phyloP scores from a whole-genome alignment of 2,888 invertebrate genomes.

The Acanthopleura granulata region DNA sequence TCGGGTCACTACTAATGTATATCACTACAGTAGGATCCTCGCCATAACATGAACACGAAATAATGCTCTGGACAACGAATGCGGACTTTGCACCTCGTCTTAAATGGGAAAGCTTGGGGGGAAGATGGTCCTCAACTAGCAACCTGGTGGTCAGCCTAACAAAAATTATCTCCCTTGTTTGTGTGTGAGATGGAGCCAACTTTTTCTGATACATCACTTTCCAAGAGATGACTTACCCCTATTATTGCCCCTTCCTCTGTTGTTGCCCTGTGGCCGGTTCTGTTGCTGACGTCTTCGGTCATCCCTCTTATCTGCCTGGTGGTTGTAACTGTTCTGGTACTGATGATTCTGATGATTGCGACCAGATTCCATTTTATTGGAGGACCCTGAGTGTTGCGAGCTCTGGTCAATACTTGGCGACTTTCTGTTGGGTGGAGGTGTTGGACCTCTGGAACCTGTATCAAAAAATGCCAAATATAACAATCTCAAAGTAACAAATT shows the following conservation, averaged over 20 bases:
- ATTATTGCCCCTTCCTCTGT: slow-evolving; percentile 47
- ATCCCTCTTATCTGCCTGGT: slow-evolving; percentile 7
- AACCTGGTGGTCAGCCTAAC: no score
- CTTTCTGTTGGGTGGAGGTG: slow-evolving; percentile 61
- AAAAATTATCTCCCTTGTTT: no score
- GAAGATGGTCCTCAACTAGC: no score
- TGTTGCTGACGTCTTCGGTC: slow-evolving; percentile 9
- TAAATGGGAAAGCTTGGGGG: no score
- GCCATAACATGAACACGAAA: no score
- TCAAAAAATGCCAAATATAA: neutral
- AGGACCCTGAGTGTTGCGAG: slow-evolving; percentile 65
- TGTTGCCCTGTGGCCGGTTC: neutral
- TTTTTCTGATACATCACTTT: neutral
- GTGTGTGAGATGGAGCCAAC: no score
- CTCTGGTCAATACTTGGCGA: slow-evolving; percentile 82
- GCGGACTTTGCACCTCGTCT: no score
- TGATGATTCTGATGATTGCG: slow-evolving; percentile 11
- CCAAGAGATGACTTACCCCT: slow-evolving; percentile 26
- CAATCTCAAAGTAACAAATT: no score
- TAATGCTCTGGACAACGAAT: no score
- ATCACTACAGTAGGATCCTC: no score
- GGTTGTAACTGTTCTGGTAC: slow-evolving; percentile 8
- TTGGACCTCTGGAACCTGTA: slow-evolving; percentile 69
- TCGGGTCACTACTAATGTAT: no score
- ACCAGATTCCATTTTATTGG: slow-evolving; percentile 15